Evolutionary conservation across 2,797 vertebrate genomes (phyloP).

Genomic region (Malurus leucopterus): DNA sequence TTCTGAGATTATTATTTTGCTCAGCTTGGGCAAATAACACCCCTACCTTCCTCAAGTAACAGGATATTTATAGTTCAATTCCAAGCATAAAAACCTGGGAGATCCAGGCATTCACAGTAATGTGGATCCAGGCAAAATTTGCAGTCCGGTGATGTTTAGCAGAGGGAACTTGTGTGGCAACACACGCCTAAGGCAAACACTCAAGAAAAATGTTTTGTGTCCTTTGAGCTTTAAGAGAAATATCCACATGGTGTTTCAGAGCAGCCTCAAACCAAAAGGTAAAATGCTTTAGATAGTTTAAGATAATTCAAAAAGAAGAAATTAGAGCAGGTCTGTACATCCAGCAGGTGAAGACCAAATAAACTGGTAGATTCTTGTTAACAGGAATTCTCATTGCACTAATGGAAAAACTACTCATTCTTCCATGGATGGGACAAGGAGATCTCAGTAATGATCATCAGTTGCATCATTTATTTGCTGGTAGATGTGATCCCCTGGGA

Average conservation of each 20-base stretch:
- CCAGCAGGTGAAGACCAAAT: neutral
- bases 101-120: neutral
- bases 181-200: neutral
- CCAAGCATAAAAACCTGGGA: neutral
- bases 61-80: neutral
- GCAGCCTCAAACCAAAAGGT: neutral
- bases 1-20: neutral
- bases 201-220: neutral
- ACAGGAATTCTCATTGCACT: neutral
- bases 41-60: neutral
- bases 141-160: neutral
- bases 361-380: neutral
- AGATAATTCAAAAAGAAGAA: neutral
- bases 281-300: neutral
- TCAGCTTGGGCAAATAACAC: neutral
- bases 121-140: neutral
- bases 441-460: neutral
- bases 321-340: neutral
- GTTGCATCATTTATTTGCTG: neutral
- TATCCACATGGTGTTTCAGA: neutral
- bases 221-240: neutral
- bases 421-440: neutral
- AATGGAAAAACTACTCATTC: neutral
- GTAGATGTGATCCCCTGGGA: neutral
- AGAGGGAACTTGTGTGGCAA: neutral